Conservation (phyloP, 1,140 invertebrate species). For the Lepidurus couesii region DNA sequence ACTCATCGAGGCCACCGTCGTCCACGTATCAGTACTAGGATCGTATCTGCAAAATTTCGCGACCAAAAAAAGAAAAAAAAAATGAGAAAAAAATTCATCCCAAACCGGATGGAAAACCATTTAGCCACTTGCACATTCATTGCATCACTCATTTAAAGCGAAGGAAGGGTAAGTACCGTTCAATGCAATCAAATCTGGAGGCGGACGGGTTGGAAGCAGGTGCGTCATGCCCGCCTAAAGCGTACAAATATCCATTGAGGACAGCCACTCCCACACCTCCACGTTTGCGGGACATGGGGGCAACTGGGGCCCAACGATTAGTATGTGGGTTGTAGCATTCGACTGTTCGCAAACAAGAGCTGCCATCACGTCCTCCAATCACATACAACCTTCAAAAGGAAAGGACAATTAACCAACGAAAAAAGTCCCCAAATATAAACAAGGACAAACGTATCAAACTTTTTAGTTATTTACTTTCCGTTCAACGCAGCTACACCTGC, state of each 20-base stretch:
- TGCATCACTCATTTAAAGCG: background rate
- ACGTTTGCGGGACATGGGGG: slow-evolving; percentile 51
- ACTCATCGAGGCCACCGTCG: slow-evolving; percentile 77
- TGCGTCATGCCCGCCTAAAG: slow-evolving; percentile 86
- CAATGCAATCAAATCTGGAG: slow-evolving; percentile 79
- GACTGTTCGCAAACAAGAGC: slow-evolving; percentile 78
- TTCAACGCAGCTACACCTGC: slow-evolving; percentile 82
- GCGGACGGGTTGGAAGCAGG: slow-evolving; percentile 74
- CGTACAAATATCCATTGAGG: slow-evolving; percentile 56
- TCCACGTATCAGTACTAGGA: slow-evolving; percentile 77
- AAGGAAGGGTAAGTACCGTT: slow-evolving; percentile 62
- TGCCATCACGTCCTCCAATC: slow-evolving; percentile 86
- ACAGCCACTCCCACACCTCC: slow-evolving; percentile 52
- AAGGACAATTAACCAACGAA: slow-evolving; percentile 30
- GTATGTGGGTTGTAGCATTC: slow-evolving; percentile 59
- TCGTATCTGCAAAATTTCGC: slow-evolving; percentile 53
- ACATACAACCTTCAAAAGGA: slow-evolving; percentile 66
- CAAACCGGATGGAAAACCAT: background rate
- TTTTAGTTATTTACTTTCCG: slow-evolving; percentile 54
- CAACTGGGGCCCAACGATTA: slow-evolving; percentile 54
- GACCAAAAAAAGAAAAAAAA: slow-evolving; percentile 44
- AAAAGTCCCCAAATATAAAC: background rate
- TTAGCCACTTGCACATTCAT: background rate
- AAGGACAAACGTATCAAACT: background rate
- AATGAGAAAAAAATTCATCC: slow-evolving; percentile 26